phyloP scores from a whole-genome alignment of 2,113 vertebrate species.

The Chroicocephalus ridibundus region DNA sequence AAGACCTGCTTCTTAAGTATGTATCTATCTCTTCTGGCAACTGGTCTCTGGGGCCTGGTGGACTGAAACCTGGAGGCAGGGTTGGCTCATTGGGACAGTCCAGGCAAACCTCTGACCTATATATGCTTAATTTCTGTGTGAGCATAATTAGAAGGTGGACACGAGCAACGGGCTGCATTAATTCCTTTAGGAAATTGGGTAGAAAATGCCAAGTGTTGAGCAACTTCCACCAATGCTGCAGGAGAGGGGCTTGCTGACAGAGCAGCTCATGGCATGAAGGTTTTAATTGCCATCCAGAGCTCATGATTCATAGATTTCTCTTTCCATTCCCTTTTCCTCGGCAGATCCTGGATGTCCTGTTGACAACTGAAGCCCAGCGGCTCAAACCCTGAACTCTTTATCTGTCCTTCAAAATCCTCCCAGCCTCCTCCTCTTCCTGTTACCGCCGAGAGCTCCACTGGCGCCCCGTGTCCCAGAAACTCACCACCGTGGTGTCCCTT shows the following conservation, averaged over 20 bases:
- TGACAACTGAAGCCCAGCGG: background rate
- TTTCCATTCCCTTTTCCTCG: background rate
- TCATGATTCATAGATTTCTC: background rate
- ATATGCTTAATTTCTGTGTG: accelerated
- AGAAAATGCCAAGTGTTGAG: background rate
- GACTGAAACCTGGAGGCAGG: background rate
- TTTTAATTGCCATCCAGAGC: conserved; percentile 7
- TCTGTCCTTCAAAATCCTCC: background rate
- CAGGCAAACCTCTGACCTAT: background rate
- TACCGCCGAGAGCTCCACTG: background rate
- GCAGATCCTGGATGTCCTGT: background rate
- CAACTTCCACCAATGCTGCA: background rate
- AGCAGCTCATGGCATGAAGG: background rate
- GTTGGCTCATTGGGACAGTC: background rate
- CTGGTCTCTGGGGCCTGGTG: background rate
- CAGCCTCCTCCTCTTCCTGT: background rate
- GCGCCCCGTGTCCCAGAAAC: background rate
- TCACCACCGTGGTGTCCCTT: background rate
- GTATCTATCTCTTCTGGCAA: background rate
- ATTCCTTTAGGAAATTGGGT: background rate
- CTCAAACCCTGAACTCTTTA: background rate
- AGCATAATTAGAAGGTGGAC: background rate
- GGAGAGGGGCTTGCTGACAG: background rate
- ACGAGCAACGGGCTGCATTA: background rate
- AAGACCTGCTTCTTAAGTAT: background rate